Percentiles rank a stretch among this genome's conserved stretches.
phyloP scores from a whole-genome alignment of 2,113 vertebrate genomes.

The Osmerus mordax region DNA sequence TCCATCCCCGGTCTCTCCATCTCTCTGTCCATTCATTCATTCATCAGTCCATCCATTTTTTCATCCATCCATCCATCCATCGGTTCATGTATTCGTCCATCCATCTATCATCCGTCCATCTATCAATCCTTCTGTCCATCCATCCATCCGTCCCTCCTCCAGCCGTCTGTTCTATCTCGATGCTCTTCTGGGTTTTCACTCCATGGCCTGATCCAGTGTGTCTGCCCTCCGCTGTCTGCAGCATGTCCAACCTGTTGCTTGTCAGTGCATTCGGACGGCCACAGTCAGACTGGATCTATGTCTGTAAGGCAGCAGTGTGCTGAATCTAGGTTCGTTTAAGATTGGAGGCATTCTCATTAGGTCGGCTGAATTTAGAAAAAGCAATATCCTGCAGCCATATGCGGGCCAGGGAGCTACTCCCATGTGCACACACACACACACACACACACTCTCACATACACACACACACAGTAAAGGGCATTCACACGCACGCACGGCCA shows the following conservation, averaged over 20 bases:
- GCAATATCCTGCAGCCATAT: constrained; percentile 54
- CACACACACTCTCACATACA: constrained; percentile 17
- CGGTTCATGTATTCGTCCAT: not conserved
- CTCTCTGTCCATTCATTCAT: no score
- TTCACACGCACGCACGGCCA: not conserved
- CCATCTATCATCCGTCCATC: no score
- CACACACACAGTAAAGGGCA: constrained; percentile 14
- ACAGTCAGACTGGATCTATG: not conserved
- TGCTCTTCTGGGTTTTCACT: no score
- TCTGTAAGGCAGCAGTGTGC: not conserved
- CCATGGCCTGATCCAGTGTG: no score
- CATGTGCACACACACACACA: not conserved
- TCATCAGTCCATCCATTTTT: no score
- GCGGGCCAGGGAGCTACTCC: constrained; percentile 3
- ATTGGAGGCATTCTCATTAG: constrained; percentile 35
- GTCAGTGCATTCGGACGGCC: not conserved
- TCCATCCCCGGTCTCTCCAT: no score
- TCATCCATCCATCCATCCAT: no score
- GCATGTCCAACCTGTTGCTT: not conserved
- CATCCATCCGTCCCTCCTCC: no score
- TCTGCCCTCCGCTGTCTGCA: not conserved
- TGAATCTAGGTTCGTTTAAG: not conserved
- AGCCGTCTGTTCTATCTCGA: no score
- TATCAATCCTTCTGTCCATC: no score
- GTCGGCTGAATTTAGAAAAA: constrained; percentile 42